Percentiles rank a stretch among this genome's conserved stretches.
phyloP scores from a whole-genome alignment of 2,888 invertebrate genomes.

The Heliconius sara region DNA sequence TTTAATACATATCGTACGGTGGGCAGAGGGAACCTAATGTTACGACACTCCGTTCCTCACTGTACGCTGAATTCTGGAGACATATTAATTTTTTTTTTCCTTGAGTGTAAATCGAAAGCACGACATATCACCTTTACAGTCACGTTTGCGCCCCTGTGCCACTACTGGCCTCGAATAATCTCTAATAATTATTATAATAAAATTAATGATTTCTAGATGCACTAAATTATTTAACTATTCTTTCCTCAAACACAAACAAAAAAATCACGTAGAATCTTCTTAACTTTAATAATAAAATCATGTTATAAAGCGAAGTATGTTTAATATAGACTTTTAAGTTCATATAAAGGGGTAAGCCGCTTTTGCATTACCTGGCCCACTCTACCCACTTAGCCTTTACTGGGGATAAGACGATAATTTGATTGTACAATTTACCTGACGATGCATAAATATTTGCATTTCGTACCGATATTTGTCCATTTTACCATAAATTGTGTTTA shows the following conservation, averaged over 20 bases:
- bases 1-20: neutral
- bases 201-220: neutral
- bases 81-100: neutral
- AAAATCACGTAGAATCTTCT: neutral
- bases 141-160: too few species aligned
- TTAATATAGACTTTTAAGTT: neutral
- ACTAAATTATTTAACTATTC: neutral
- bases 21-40: neutral
- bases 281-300: neutral
- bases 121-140: neutral
- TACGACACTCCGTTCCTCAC: neutral
- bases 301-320: neutral
- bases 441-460: constrained; percentile 18
- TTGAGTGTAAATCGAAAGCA: neutral
- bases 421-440: neutral
- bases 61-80: neutral
- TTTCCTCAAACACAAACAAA: too few species aligned
- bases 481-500: neutral
- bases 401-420: constrained; percentile 6
- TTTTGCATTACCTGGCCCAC: neutral
- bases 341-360: neutral
- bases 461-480: neutral
- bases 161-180: too few species aligned
- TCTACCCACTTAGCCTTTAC: neutral
- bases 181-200: too few species aligned